Evolutionary conservation across 2,113 vertebrate species (phyloP).

Genomic region (Calypte anna): DNA sequence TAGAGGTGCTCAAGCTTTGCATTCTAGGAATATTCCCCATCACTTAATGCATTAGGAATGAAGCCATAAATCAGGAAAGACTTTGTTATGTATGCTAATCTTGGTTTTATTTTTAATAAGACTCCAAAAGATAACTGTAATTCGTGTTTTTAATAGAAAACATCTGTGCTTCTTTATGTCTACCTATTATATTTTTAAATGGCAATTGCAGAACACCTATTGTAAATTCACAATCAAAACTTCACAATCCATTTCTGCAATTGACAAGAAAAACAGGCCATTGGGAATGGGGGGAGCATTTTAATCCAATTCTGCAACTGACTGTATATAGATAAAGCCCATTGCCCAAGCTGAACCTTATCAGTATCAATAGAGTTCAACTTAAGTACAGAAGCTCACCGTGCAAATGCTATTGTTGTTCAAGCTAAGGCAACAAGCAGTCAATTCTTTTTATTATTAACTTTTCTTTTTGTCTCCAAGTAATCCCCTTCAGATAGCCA

Average conservation of each 20-base stretch:
- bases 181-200: neutral
- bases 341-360: slow-evolving; percentile 16
- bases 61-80: neutral
- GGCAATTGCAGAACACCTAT: neutral
- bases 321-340: slow-evolving; percentile 8
- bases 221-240: neutral
- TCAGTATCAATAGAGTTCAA: neutral
- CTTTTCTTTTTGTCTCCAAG: neutral
- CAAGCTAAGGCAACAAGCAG: neutral
- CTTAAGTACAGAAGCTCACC: neutral
- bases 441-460: neutral
- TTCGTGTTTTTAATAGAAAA: neutral
- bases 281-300: neutral
- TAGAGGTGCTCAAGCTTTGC: neutral
- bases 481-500: neutral
- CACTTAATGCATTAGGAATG: neutral
- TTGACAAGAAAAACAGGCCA: neutral
- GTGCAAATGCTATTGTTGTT: neutral
- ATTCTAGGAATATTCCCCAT: neutral
- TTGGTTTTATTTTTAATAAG: slow-evolving; percentile 37
- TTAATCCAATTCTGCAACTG: slow-evolving; percentile 25
- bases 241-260: neutral
- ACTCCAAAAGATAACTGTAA: neutral
- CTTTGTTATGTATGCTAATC: neutral
- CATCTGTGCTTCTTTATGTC: neutral